Conservation (phyloP, 2,113 vertebrate species). For the Sapayoa aenigma region DNA sequence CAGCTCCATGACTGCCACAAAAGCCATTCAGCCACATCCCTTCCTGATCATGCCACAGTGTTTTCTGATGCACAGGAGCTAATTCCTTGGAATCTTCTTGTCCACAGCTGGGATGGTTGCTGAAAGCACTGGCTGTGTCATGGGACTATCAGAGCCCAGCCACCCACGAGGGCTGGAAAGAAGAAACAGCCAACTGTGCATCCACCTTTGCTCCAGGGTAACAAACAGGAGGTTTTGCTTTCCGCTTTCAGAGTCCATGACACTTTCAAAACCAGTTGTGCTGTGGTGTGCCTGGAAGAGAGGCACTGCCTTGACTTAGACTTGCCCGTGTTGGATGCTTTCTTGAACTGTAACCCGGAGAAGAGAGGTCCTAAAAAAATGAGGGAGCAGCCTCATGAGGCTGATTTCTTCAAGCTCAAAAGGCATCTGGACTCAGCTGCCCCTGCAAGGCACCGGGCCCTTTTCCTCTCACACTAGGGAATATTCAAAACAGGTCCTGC, state of each 20-base stretch:
- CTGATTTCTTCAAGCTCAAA: neutral
- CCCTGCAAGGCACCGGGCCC: accelerated
- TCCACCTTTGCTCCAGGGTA: neutral
- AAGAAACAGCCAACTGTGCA: neutral
- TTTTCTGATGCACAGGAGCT: neutral
- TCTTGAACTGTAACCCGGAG: neutral
- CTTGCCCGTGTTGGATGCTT: neutral
- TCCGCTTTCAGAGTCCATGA: accelerated
- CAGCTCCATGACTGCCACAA: neutral
- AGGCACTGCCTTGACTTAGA: neutral
- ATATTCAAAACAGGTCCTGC: neutral
- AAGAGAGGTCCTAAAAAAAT: neutral
- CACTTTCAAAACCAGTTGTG: neutral
- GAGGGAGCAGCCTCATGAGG: neutral
- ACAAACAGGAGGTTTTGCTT: neutral
- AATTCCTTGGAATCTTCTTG: neutral
- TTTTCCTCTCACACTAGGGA: accelerated
- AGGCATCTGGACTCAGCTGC: neutral
- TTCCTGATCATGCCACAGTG: neutral
- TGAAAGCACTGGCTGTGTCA: accelerated
- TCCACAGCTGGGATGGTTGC: neutral
- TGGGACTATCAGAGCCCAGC: neutral
- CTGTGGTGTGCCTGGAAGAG: neutral
- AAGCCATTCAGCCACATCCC: neutral
- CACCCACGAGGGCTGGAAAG: neutral